Conservation (phyloP, 1,140 invertebrate species). For the Conus betulinus region DNA sequence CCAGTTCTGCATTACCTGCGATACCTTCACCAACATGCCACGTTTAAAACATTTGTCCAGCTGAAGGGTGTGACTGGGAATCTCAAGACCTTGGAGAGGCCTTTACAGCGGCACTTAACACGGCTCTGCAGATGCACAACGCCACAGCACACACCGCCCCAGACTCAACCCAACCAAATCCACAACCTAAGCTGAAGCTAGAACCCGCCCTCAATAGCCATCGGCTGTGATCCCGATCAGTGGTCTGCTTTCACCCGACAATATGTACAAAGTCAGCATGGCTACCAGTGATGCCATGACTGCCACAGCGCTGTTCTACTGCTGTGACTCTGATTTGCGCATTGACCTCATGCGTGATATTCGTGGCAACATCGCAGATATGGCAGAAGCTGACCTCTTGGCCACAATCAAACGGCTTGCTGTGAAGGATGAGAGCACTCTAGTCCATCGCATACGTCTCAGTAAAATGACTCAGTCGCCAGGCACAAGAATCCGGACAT, state of each 20-base stretch:
- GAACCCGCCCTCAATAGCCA: conserved; percentile 33
- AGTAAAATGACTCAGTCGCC: conserved; percentile 52
- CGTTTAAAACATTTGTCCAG: conserved; percentile 27
- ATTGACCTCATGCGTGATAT: conserved; percentile 47
- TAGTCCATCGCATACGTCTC: conserved; percentile 49
- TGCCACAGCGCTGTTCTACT: conserved; percentile 43
- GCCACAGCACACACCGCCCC: conserved; percentile 36
- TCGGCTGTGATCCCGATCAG: conserved; percentile 44
- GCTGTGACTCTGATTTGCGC: conserved; percentile 36
- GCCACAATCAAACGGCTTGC: conserved; percentile 43
- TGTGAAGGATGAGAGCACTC: conserved; percentile 49
- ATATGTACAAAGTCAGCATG: conserved; percentile 28
- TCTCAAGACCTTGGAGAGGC: conserved; percentile 45
- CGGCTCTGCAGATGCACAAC: conserved; percentile 49
- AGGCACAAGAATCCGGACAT: conserved; percentile 46
- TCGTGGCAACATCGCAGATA: conserved; percentile 34
- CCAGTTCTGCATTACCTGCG: no score
- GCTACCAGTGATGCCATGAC: background rate
- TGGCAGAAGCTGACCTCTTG: conserved; percentile 35
- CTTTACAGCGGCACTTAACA: conserved; percentile 42
- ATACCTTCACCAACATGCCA: conserved; percentile 19
- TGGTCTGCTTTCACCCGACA: conserved; percentile 45
- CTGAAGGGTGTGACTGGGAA: conserved; percentile 46
- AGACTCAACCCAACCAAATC: background rate
- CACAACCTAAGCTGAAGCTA: conserved; percentile 42